Conservation (phyloP, 1,140 invertebrate species). For the Drosophila melanogaster region DNA sequence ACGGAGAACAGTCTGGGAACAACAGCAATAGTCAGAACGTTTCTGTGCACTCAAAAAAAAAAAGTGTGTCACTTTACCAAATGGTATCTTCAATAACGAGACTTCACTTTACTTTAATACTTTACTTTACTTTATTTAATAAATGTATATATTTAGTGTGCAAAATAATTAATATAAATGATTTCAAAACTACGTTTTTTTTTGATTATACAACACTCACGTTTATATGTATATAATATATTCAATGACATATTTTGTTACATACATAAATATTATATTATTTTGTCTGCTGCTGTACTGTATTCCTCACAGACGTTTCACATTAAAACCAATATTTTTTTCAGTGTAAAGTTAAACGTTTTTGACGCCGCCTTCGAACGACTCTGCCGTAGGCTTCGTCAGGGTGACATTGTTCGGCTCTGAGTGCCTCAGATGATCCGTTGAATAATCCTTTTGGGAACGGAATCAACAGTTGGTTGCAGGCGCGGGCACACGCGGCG, state of each 20-base stretch:
- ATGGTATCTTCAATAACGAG: too few species aligned
- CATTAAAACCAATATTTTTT: neutral
- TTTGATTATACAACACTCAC: too few species aligned
- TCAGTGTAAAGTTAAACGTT: slow-evolving; percentile 25
- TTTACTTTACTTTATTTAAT: too few species aligned
- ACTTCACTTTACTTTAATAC: too few species aligned
- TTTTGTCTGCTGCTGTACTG: too few species aligned
- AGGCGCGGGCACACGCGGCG: slow-evolving; percentile 26
- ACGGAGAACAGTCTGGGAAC: slow-evolving; percentile 19
- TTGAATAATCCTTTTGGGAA: slow-evolving; percentile 58
- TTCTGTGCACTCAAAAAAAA: slow-evolving; percentile 15
- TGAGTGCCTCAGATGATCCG: slow-evolving; percentile 30
- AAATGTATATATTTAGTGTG: too few species aligned
- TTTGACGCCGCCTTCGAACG: slow-evolving; percentile 17
- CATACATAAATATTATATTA: too few species aligned
- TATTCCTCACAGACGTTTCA: too few species aligned
- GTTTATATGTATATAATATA: too few species aligned
- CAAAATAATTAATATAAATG: too few species aligned
- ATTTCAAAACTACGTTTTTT: too few species aligned
- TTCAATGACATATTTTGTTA: too few species aligned
- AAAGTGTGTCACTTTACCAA: neutral
- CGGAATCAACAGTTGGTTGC: slow-evolving; percentile 58
- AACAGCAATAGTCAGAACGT: slow-evolving; percentile 24
- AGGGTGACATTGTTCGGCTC: slow-evolving; percentile 42
- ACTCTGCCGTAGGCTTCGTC: slow-evolving; percentile 29